Base-by-base conservation (phyloP, 2,113 vertebrate species). In the Paramisgurnus dabryanus region DNA sequence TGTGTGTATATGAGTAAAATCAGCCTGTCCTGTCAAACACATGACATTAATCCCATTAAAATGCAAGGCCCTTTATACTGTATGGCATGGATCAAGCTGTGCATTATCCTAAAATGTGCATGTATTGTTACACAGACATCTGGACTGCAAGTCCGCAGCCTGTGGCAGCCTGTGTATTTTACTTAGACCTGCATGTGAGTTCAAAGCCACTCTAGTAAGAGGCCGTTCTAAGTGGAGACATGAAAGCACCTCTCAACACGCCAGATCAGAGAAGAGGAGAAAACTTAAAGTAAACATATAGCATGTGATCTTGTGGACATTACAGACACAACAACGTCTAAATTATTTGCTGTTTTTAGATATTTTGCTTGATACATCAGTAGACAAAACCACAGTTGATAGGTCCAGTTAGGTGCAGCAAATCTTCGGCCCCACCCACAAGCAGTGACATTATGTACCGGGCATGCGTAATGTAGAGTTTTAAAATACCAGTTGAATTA, bases 221-320 rank as follows among this genome's bases (percentile, higher is more conserved):
- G 60, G 82, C 85, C 84, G 43, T 76, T 79, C 70, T 69, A 75
- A 88, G 84, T 85, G 85, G 84, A 85, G 77, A 91, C 90, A 91
- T 92, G 86, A 92, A 93, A 92, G 91, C 83, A 79, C 83, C 86
- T 85, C 90, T 91, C 83, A 61, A 71, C 55, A 64, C 87, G 65
- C 75, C 55, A 89, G 89, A 91, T 90, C 89, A 89, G 86, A 90
- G 87, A 17, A n/a, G 41, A 78, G 50, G 78, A 86, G 78, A 47
- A 66, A 71, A 83, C 50, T 80, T 86, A 87, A 87, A 83, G 87
- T 87, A 89, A 90, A 89, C 86, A 91, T 87, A 91, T 87, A 86
- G 84, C 88, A 84, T 82, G 69, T 82, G 3, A 12, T 64, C 76
- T 71, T 79, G 67, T 49, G n/a, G 34, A 22, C 12, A 63, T 10